A percentile compares a stretch with the other conserved stretches of the same genome.
Conservation (phyloP, 1,140 invertebrate genomes). For the Goniozus legneri region DNA sequence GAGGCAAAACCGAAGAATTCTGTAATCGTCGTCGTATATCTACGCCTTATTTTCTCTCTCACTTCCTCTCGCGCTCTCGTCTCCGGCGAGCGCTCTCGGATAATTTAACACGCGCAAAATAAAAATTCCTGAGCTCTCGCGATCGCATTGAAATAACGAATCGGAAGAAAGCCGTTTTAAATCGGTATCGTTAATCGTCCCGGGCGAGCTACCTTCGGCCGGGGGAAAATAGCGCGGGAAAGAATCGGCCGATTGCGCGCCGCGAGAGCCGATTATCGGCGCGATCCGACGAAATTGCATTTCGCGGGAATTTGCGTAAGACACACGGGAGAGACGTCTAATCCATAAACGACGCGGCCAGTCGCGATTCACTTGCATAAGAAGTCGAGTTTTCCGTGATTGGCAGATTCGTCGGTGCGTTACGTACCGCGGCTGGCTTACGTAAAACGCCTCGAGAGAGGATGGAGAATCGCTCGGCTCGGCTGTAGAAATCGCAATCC, state of each 20-base stretch:
- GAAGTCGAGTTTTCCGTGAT: constrained; percentile 19
- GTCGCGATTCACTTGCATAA: constrained; percentile 25
- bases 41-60: too few species aligned
- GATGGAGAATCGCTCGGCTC: constrained; percentile 1
- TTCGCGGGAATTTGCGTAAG: constrained; percentile 21
- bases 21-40: too few species aligned
- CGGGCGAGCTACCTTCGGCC: neutral
- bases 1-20: neutral
- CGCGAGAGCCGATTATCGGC: too few species aligned
- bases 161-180: too few species aligned
- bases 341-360: constrained; percentile 23
- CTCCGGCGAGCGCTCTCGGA: neutral
- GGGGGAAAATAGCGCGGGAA: too few species aligned
- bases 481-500: neutral
- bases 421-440: constrained; percentile 19
- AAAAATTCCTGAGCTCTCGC: too few species aligned
- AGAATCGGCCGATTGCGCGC: too few species aligned
- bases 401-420: constrained; percentile 20
- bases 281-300: neutral
- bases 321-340: constrained; percentile 16
- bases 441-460: too few species aligned
- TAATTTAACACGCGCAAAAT: neutral
- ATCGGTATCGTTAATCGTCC: neutral
- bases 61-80: too few species aligned
- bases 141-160: too few species aligned